Percentiles rank a stretch among this genome's conserved stretches.
Evolutionary conservation across 2,797 vertebrate genomes (phyloP).

Genomic region (Enteromius mattozi): DNA sequence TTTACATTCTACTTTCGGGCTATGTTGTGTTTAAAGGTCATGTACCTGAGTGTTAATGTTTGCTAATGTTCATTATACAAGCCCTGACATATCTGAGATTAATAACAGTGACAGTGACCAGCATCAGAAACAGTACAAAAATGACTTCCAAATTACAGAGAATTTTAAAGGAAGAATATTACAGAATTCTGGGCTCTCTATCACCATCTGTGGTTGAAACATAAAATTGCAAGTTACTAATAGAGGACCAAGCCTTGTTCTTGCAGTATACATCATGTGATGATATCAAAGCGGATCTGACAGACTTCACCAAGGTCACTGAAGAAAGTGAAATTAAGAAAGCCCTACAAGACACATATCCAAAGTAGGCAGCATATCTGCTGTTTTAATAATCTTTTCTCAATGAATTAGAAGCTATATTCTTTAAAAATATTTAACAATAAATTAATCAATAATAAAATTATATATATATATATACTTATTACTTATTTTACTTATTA

Average conservation of each 20-base stretch:
- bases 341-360: neutral
- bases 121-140: neutral
- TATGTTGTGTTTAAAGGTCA: constrained; percentile 7
- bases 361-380: neutral
- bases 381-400: neutral
- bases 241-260: neutral
- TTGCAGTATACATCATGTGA: neutral
- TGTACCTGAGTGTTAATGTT: neutral
- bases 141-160: neutral
- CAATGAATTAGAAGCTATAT: neutral
- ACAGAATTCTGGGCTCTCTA: neutral
- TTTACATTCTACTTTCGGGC: neutral
- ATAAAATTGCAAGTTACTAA: neutral
- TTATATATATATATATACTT: too few relatives aligned
- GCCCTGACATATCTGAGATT: neutral
- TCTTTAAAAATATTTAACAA: too few relatives aligned
- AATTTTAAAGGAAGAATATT: neutral
- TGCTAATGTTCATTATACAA: neutral
- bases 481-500: too few relatives aligned
- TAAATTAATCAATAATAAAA: too few relatives aligned
- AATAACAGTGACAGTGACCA: neutral
- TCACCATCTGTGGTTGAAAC: neutral
- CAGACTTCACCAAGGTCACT: neutral
- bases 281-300: neutral
- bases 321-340: neutral